These are phyloP conservation scores for Zhengitettix transpicula DNA, from an alignment of 2,888 invertebrate species.

Conservation along the genomic window DNA sequence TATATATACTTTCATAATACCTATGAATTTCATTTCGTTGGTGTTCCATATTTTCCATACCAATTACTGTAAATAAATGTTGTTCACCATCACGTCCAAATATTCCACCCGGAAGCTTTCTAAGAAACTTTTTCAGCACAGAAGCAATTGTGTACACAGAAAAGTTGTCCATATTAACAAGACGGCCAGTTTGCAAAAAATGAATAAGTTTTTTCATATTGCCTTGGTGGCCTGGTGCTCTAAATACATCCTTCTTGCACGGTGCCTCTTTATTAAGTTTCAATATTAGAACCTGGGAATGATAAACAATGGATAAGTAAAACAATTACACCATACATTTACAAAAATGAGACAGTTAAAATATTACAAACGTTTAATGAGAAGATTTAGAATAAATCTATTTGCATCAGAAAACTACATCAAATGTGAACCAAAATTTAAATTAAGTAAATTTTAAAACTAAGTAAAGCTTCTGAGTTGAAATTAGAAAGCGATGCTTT, in stretches of 20 bases:
- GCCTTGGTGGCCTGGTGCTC: conserved; percentile 88
- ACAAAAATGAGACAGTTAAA: neutral
- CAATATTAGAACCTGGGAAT: conserved; percentile 62
- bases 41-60: conserved; percentile 60
- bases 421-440: too few relatives aligned
- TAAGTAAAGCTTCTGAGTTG: too few relatives aligned
- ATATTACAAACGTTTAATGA: too few relatives aligned
- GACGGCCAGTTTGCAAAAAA: conserved; percentile 62
- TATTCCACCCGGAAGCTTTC: conserved; percentile 92
- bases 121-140: conserved; percentile 91
- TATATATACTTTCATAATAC: conserved; percentile 32
- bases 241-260: conserved; percentile 80
- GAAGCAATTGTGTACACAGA: conserved; percentile 96
- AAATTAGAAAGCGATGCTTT: too few relatives aligned
- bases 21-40: conserved; percentile 86
- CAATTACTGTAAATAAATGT: conserved; percentile 74
- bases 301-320: neutral
- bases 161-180: conserved; percentile 87
- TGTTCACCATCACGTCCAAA: conserved; percentile 86
- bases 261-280: conserved; percentile 92
- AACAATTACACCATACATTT: neutral
- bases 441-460: too few relatives aligned
- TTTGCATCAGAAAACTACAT: too few relatives aligned
- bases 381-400: too few relatives aligned
- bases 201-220: conserved; percentile 88